A percentile compares a stretch with the other conserved stretches of the same genome.
Evolutionary conservation across 2,888 invertebrate species (phyloP).

Genomic region (Chorisops tibialis): DNA sequence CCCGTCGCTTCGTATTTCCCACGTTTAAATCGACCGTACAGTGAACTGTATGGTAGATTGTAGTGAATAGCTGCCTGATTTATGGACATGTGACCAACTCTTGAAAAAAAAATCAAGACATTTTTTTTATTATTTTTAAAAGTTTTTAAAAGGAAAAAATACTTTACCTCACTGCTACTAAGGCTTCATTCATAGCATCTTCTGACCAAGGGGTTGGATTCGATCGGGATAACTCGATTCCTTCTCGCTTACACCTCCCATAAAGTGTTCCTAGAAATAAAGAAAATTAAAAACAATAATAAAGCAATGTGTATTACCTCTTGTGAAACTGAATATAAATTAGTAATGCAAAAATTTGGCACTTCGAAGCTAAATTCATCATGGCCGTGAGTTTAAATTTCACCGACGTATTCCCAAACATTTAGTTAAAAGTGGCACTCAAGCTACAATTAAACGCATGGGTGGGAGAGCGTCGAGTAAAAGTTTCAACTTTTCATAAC

Average conservation of each 20-base stretch:
- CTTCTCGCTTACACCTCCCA: constrained; percentile 84
- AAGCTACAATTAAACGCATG: too few relatives aligned
- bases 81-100: constrained; percentile 88
- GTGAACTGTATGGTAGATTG: constrained; percentile 84
- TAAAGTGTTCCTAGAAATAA: constrained; percentile 68
- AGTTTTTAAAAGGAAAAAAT: background rate
- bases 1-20: constrained; percentile 69
- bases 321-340: too few relatives aligned
- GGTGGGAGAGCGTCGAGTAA: too few relatives aligned
- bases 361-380: too few relatives aligned
- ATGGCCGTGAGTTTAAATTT: too few relatives aligned
- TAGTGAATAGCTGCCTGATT: constrained; percentile 91
- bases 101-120: constrained; percentile 41
- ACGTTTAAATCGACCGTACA: constrained; percentile 84
- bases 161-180: constrained; percentile 77
- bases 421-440: too few relatives aligned
- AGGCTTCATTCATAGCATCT: constrained; percentile 85
- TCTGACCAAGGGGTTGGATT: constrained; percentile 95
- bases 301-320: too few relatives aligned
- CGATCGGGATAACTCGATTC: constrained; percentile 81
- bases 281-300: background rate
- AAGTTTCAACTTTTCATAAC: too few relatives aligned
- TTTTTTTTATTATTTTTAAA: too few relatives aligned
- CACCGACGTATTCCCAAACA: too few relatives aligned
- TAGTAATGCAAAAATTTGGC: too few relatives aligned